Conservation (phyloP, 2,888 invertebrate genomes). For the Podotricha telesiphe region DNA sequence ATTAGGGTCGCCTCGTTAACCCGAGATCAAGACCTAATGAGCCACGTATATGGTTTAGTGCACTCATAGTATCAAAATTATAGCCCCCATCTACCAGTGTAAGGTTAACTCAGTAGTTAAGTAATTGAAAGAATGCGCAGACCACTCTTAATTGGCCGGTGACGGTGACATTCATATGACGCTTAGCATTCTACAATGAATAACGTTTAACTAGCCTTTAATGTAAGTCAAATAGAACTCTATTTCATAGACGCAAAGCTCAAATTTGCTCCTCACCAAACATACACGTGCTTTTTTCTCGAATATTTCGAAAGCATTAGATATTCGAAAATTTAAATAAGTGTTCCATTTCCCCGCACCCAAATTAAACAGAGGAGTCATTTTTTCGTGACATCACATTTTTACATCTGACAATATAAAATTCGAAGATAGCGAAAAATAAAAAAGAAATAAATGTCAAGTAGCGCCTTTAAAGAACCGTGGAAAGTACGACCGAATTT, state of each 20-base stretch:
- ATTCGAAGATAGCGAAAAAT: constrained; percentile 74
- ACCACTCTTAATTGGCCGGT: constrained; percentile 45
- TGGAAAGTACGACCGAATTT: constrained; percentile 48
- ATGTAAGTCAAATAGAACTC: constrained; percentile 48
- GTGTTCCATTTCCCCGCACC: constrained; percentile 56
- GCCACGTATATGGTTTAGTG: constrained; percentile 77
- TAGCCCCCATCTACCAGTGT: constrained; percentile 60
- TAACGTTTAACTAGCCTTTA: constrained; percentile 52
- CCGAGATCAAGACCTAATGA: constrained; percentile 78
- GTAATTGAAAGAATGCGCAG: constrained; percentile 43
- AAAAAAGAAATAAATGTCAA: constrained; percentile 72
- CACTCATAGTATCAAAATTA: constrained; percentile 61
- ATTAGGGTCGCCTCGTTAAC: constrained; percentile 77
- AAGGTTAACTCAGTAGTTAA: constrained; percentile 47
- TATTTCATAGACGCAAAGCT: constrained; percentile 46
- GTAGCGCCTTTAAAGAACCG: constrained; percentile 59
- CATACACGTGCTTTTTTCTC: constrained; percentile 42
- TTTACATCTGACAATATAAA: constrained; percentile 72
- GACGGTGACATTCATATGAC: constrained; percentile 66
- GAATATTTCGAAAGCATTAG: constrained; percentile 49
- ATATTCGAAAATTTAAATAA: constrained; percentile 65
- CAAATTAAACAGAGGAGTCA: constrained; percentile 64
- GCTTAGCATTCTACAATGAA: constrained; percentile 58
- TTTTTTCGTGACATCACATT: constrained; percentile 58
- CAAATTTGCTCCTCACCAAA: constrained; percentile 36